Conservation (phyloP, 64 coral and sea anemone species). For the Platygyra sinensis region DNA sequence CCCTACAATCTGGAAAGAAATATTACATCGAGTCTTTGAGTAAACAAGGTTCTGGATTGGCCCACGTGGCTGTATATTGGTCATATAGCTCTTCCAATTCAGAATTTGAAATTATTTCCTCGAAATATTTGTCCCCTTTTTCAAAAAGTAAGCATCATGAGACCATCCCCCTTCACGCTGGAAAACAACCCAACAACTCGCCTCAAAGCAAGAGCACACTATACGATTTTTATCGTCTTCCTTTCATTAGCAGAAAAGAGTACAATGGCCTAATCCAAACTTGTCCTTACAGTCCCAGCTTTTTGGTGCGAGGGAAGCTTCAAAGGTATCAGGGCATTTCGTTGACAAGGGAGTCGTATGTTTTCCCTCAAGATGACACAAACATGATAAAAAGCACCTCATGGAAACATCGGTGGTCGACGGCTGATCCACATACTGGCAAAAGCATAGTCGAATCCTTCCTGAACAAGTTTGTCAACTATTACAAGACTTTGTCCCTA, state of each 20-base stretch:
- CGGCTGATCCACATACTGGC: not conserved
- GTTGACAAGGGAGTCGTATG: not conserved
- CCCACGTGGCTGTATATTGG: conserved; percentile 9
- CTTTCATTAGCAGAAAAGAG: not conserved
- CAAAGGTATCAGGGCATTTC: not conserved
- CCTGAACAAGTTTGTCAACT: not conserved
- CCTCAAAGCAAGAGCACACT: not conserved
- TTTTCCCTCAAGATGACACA: not conserved
- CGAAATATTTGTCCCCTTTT: not conserved
- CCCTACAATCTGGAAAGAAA: conserved; percentile 1
- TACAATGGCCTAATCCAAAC: not conserved
- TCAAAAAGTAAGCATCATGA: not conserved
- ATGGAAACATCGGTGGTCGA: not conserved
- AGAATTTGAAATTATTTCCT: not conserved
- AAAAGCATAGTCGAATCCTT: not conserved
- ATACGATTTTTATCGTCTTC: conserved; percentile 3
- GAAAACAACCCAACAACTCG: not conserved
- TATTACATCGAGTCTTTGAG: conserved; percentile 18
- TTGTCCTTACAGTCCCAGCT: conserved; percentile 14
- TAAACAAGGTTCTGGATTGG: not conserved
- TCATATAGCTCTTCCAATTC: not conserved
- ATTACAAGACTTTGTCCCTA: too few species aligned
- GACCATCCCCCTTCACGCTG: not conserved
- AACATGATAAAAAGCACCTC: not conserved
- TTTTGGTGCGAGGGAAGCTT: not conserved